These are phyloP conservation scores for Megalops atlanticus DNA, from an alignment of 2,113 vertebrate species.

Conservation along the genomic window DNA sequence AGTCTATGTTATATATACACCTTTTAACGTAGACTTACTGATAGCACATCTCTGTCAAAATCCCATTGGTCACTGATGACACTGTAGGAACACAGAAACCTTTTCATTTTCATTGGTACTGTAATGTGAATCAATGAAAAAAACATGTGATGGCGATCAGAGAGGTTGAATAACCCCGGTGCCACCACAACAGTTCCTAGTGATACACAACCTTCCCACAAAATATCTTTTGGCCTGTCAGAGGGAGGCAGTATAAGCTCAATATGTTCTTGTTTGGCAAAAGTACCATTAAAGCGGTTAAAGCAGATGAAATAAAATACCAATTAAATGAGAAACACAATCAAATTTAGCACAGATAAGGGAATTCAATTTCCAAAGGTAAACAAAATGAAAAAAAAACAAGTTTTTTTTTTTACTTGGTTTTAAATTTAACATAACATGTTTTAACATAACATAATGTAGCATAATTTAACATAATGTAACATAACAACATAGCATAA, in stretches of 20 bases:
- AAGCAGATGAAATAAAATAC: neutral
- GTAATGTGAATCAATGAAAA: neutral
- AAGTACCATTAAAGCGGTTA: neutral
- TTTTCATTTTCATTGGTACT: neutral
- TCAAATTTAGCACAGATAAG: neutral
- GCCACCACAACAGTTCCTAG: neutral
- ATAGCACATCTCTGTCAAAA: neutral
- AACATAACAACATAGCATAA: too few relatives aligned
- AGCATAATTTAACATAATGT: too few relatives aligned
- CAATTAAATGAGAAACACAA: neutral
- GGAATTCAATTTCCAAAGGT: neutral
- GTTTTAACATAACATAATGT: too few relatives aligned
- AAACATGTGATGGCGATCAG: neutral
- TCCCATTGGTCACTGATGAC: too few relatives aligned
- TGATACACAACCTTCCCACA: neutral
- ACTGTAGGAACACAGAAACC: neutral
- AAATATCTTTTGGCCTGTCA: neutral
- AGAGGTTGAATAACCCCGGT: neutral
- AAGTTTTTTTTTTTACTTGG: neutral
- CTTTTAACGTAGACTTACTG: too few relatives aligned
- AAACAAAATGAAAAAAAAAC: neutral
- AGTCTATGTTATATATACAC: too few relatives aligned
- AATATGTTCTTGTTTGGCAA: neutral
- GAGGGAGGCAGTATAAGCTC: neutral
- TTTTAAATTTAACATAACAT: neutral